Base-by-base conservation (phyloP, 2,888 invertebrate genomes). In the Amphiduros pacificus region DNA sequence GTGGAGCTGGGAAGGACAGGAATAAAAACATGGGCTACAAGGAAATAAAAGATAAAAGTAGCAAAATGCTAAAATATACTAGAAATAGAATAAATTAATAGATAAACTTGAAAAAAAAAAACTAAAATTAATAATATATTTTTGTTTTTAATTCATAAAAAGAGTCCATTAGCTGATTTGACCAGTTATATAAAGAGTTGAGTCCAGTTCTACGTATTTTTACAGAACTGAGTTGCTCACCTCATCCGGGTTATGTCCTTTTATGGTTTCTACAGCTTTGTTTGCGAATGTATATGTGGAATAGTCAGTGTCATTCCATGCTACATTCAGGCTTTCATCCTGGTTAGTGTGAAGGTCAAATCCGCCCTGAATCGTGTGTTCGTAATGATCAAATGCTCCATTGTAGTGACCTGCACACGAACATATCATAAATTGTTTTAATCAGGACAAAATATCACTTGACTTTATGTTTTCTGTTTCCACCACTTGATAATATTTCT, bases 251-350 rank as follows among this genome's bases (percentile, higher is more conserved):
- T 71, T 60, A 63, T 36, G 36, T 9, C 11, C 17, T 11, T 36
- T 36, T 5, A 79, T 69, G 22, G 77, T 67, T 29, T 77, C 65
- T 27, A 70, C 68, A 17, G 74, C 75, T 54, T 65, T 70, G 28
- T 70, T 59, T 20, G 76, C 70, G 32, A 64, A 63, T 48, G 66
- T 9, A 11, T 62, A 59, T 14, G 61, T 65, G 14, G 67, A 66
- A 53, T 68, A 68, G 9, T 59, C 64, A 26, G 50, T 58, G 31
- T 62, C 32, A 36, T 68, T 63, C 28, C 64, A 68, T 3, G 36
- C 36, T 11, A 36, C 17, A 36, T 36, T 36, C 17, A 36, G 17
- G 9, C 17, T 17, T 11, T 36, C 36, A 11, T 17, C 36, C 17
- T 36, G 11, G 17, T 36, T 36, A 36, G 36, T 11, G 11, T 36